Evolutionary conservation across 2,797 vertebrate species (phyloP).

Genomic region (Lophotriccus pileatus): DNA sequence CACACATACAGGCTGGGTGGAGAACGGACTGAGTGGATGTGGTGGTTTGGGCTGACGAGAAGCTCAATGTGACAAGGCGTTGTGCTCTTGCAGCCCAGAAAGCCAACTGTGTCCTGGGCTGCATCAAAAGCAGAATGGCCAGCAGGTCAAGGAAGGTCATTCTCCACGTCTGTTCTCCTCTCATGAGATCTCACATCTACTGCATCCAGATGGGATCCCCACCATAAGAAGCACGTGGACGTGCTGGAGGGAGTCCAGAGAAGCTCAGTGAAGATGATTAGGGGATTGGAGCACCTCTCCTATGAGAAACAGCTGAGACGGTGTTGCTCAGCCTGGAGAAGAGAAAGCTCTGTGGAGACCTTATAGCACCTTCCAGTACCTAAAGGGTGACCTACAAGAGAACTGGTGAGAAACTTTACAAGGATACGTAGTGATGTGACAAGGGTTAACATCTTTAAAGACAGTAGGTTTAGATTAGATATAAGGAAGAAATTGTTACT

Average conservation of each 20-base stretch:
- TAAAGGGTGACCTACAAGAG: not conserved
- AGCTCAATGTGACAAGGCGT: rapidly evolving
- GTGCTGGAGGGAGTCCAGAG: rapidly evolving
- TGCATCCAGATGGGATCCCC: too few species aligned
- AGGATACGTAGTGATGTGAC: too few species aligned
- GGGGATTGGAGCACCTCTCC: not conserved
- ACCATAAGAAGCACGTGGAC: not conserved
- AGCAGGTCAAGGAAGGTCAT: not conserved
- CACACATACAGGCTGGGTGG: not conserved
- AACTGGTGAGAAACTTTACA: not conserved
- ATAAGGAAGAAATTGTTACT: not conserved
- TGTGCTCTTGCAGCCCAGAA: not conserved
- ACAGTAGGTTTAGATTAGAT: not conserved
- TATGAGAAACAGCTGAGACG: not conserved
- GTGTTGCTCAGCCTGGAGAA: not conserved
- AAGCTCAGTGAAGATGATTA: not conserved
- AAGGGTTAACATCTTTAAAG: not conserved
- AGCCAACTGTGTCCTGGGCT: rapidly evolving
- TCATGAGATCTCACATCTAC: not conserved
- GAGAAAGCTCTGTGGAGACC: not conserved
- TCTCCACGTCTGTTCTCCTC: not conserved
- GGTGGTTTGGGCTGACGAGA: not conserved
- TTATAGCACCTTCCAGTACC: not conserved
- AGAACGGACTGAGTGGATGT: not conserved
- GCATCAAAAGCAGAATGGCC: not conserved